Evolutionary conservation across 2,888 invertebrate species (phyloP).

Genomic region (Metopia argyrocephala): DNA sequence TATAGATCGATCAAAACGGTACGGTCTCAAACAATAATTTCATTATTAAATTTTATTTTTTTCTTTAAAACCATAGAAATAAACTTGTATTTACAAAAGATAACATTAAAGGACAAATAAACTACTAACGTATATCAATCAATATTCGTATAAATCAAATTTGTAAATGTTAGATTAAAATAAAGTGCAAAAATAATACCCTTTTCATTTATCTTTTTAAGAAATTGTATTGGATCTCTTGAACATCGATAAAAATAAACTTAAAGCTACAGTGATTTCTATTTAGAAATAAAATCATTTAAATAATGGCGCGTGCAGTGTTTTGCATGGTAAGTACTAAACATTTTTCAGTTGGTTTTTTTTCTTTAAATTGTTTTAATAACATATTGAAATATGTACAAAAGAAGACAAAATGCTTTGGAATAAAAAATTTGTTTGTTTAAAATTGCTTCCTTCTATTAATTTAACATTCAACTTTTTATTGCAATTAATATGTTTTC

Average conservation of each 20-base stretch:
- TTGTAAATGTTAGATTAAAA: slow-evolving; percentile 13
- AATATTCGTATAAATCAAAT: slow-evolving; percentile 4
- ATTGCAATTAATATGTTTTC: too few relatives aligned
- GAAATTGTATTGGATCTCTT: slow-evolving; percentile 68
- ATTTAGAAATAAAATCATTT: slow-evolving; percentile 31
- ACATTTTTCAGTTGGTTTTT: neutral
- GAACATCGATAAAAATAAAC: slow-evolving; percentile 68
- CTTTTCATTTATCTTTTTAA: slow-evolving; percentile 65
- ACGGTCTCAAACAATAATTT: slow-evolving; percentile 73
- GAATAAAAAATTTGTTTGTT: too few relatives aligned
- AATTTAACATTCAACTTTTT: too few relatives aligned
- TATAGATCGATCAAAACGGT: slow-evolving; percentile 78
- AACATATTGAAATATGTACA: neutral
- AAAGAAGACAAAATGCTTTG: too few relatives aligned
- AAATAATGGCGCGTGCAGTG: slow-evolving; percentile 78
- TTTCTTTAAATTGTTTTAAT: too few relatives aligned
- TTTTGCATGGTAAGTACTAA: slow-evolving; percentile 77
- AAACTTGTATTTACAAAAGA: neutral
- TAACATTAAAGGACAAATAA: slow-evolving; percentile 16
- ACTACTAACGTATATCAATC: neutral
- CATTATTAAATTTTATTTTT: slow-evolving; percentile 24
- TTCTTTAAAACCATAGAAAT: slow-evolving; percentile 4
- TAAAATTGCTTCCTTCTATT: too few relatives aligned
- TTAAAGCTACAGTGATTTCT: slow-evolving; percentile 72
- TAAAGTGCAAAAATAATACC: slow-evolving; percentile 50